Conservation (phyloP, 1,140 invertebrate species). For the Drosophila dunni region DNA sequence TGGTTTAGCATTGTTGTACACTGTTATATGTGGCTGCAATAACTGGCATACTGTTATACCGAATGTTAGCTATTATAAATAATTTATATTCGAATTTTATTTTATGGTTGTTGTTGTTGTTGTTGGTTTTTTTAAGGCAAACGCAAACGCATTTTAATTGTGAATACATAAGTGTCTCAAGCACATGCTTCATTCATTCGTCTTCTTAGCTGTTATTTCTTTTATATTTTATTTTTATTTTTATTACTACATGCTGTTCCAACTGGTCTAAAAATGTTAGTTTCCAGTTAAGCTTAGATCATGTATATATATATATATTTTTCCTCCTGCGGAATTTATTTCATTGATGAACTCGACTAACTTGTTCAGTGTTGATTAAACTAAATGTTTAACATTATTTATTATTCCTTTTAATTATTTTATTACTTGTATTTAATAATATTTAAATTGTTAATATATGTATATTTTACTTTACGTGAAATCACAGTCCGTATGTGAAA, state of each 20-base stretch:
- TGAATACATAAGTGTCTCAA: constrained; percentile 40
- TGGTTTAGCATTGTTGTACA: constrained; percentile 19
- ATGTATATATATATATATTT: constrained; percentile 14
- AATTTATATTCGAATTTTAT: constrained; percentile 11
- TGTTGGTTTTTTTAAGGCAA: constrained; percentile 54
- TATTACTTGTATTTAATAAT: constrained; percentile 4
- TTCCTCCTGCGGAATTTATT: neutral
- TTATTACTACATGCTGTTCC: constrained; percentile 5
- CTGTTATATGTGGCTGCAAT: constrained; percentile 11
- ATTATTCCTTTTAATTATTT: neutral
- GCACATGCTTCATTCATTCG: neutral
- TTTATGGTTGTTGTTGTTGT: constrained; percentile 3
- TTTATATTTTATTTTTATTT: constrained; percentile 9
- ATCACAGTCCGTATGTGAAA: constrained; percentile 85
- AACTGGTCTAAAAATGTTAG: constrained; percentile 27
- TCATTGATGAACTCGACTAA: constrained; percentile 24
- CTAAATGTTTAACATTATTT: constrained; percentile 29
- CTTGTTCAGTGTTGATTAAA: constrained; percentile 15
- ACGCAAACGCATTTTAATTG: constrained; percentile 58
- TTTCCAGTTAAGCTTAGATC: constrained; percentile 19
- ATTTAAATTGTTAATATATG: constrained; percentile 18
- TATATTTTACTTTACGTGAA: constrained; percentile 71
- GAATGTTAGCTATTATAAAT: constrained; percentile 1
- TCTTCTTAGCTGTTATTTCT: neutral
- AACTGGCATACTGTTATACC: constrained; percentile 16